Percentiles rank a stretch among this genome's conserved stretches.
Conservation (phyloP, 1,140 invertebrate species). For the Pantala flavescens region DNA sequence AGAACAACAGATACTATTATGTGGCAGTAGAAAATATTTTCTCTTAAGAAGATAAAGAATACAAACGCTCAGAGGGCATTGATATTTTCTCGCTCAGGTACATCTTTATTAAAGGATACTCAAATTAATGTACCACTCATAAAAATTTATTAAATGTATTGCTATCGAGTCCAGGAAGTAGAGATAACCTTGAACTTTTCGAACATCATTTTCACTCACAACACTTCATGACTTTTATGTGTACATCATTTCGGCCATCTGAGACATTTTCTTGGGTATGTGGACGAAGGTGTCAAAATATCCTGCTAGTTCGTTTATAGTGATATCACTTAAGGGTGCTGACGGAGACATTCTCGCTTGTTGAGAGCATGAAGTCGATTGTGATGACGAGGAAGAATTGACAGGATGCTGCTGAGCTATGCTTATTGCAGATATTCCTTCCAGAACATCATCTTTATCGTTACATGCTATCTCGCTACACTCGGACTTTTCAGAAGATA, state of each 20-base stretch:
- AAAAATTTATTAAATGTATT: background rate
- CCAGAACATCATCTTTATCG: background rate
- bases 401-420: background rate
- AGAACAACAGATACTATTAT: background rate
- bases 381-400: background rate
- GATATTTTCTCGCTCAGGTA: background rate
- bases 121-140: background rate
- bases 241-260: conserved; percentile 96
- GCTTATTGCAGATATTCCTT: background rate
- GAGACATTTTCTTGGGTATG: conserved; percentile 92
- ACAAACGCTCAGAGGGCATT: background rate
- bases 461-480: background rate
- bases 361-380: conserved; percentile 34
- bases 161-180: background rate
- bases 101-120: background rate
- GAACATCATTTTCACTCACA: background rate
- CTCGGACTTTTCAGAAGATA: background rate
- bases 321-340: conserved; percentile 55
- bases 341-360: conserved; percentile 44
- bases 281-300: conserved; percentile 88
- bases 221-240: conserved; percentile 46
- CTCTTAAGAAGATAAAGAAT: background rate
- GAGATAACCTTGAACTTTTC: background rate
- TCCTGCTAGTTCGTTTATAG: conserved; percentile 81
- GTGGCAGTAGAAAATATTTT: background rate